A percentile compares a stretch with the other conserved stretches of the same genome.
Evolutionary conservation across 37 sponge, comb jelly and placozoan species (phyloP).

Genomic region (Amphimedon queenslandica): DNA sequence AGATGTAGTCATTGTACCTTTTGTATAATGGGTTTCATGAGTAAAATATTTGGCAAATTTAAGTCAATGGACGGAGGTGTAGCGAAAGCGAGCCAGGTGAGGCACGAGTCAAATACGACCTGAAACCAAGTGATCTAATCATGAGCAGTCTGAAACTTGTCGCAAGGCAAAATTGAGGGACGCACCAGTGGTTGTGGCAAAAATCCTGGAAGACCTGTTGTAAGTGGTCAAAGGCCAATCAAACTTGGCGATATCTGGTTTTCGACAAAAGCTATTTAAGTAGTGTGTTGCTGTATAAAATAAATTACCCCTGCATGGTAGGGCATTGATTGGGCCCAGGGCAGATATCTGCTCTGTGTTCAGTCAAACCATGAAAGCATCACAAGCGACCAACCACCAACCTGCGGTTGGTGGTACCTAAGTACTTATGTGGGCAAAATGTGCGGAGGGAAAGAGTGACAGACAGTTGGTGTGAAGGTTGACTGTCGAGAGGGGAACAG

Average conservation of each 20-base stretch:
- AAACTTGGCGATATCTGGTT: conserved; percentile 95
- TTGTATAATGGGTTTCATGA: conserved; percentile 83
- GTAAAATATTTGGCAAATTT: conserved; percentile 69
- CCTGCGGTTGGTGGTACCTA: too few species aligned
- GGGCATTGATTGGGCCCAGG: conserved; percentile 56
- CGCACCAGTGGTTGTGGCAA: conserved; percentile 92
- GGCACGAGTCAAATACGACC: conserved; percentile 65
- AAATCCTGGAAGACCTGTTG: conserved; percentile 85
- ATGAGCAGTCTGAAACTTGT: conserved; percentile 67
- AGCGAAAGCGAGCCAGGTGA: conserved; percentile 71
- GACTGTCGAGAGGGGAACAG: conserved; percentile 72
- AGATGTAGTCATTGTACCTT: conserved; percentile 78
- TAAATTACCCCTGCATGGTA: conserved; percentile 46
- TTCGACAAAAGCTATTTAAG: conserved; percentile 88
- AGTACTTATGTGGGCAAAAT: too few species aligned
- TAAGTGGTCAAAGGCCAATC: conserved; percentile 87
- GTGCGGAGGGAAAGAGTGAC: too few species aligned
- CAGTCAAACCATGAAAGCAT: conserved; percentile 69
- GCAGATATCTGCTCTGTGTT: conserved; percentile 2
- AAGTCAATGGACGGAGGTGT: conserved; percentile 65
- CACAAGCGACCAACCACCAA: conserved; percentile 55
- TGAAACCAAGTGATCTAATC: conserved; percentile 83
- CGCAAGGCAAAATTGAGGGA: conserved; percentile 44
- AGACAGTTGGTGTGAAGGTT: conserved; percentile 76
- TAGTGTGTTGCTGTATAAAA: conserved; percentile 48